Evolutionary conservation across 1,140 invertebrate species (phyloP), one percentile per base, ranked within the genome.

Genomic region (Zeugodacus cucurbitae): DNA sequence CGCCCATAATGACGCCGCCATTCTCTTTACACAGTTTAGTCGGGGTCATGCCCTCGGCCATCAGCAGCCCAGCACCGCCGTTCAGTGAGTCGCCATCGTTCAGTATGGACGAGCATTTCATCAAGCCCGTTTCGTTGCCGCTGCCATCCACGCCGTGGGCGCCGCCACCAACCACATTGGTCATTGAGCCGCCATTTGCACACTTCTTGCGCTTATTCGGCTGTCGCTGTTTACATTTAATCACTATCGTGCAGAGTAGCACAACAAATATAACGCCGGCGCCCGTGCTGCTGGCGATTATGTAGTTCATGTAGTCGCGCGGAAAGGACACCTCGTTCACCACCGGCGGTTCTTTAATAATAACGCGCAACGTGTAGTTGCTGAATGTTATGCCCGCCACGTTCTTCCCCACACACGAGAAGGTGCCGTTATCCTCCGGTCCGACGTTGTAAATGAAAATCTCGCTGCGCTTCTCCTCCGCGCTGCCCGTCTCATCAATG

Each of bases 321-420:
- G 96, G 95, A 91, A 96, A 95, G 14, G 95, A 95, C 3, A 96
- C 95, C 70, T 95, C 94, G 57, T 95, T 95, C 6, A 96, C 94
- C 26, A 96, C 94, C 8, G 96, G 95, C 87, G 96, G 96, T 90
- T 96, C 96, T 91, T 96, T 96, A 34, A 96, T 94, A 37, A 97
- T 94, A 29, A 97, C 95, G 88, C 95, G 94, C 41, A 98, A 94
- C 0, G 97, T 97, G 88, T 97, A 97, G 91, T 98, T 98, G 3
- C 96, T 95, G 87, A 95, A 95, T 0, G 95, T 94, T 86, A 94
- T 95, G 22, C 97, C 97, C 0, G 97, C 97, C 7, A 96, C 95
- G 91, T 98, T 98, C 90, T 97, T 96, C 0, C 97, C 97, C 1
- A 96, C 94, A 91, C 97, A 98, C 0, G 96, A 95, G 91, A 97